Evolutionary conservation across 2,797 vertebrate genomes (phyloP).

Genomic region (Adelosebastes latens): DNA sequence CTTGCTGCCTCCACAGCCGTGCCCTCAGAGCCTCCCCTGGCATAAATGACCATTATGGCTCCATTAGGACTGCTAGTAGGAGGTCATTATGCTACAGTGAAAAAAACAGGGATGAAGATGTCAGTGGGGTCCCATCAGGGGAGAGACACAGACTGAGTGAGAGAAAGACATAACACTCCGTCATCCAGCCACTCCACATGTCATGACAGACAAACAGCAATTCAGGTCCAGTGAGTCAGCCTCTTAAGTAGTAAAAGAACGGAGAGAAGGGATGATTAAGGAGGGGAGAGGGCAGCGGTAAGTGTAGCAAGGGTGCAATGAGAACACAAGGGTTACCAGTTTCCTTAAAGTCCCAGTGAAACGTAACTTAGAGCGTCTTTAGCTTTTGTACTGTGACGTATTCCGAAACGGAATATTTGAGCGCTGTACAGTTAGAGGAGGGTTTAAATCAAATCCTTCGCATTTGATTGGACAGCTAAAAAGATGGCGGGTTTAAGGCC

Average conservation of each 20-base stretch:
- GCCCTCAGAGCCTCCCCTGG: constrained; percentile 76
- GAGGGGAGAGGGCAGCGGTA: constrained; percentile 49
- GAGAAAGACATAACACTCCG: constrained; percentile 73
- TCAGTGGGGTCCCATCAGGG: constrained; percentile 73
- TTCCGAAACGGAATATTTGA: background rate
- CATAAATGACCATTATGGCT: constrained; percentile 83
- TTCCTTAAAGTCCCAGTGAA: constrained; percentile 25
- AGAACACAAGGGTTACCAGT: constrained; percentile 40
- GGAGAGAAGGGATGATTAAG: constrained; percentile 63
- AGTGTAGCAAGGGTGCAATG: constrained; percentile 48
- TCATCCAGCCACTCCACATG: constrained; percentile 75
- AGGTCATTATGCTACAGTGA: constrained; percentile 78
- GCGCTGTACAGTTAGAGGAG: background rate
- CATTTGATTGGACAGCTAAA: background rate
- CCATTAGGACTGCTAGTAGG: constrained; percentile 80
- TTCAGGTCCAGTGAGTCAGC: constrained; percentile 68
- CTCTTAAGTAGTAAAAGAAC: constrained; percentile 68
- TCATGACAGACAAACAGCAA: constrained; percentile 78
- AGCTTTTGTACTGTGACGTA: background rate
- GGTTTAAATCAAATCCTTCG: background rate
- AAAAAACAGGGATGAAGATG: constrained; percentile 77
- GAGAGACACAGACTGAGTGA: constrained; percentile 67
- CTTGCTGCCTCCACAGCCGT: constrained; percentile 69
- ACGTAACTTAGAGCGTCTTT: background rate
- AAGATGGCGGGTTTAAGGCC: background rate